phyloP scores from a whole-genome alignment of 1,140 invertebrate species.

The Drosophila athabasca region DNA sequence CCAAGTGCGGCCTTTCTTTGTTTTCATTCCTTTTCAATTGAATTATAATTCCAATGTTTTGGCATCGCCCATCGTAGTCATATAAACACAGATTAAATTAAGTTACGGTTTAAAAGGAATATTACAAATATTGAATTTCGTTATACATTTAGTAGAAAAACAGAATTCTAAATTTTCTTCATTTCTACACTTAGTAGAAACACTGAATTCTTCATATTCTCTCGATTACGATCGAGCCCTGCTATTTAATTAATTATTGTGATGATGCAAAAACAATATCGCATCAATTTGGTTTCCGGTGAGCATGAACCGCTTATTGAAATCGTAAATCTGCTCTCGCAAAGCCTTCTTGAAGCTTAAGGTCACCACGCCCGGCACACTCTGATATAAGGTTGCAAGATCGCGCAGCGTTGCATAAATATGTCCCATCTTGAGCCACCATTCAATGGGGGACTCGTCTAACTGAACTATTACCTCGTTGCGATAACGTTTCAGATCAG shows the following conservation, averaged over 20 bases:
- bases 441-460: constrained; percentile 75
- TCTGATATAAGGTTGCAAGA: constrained; percentile 68
- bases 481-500: constrained; percentile 75
- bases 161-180: background rate
- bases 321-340: constrained; percentile 74
- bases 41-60: background rate
- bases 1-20: constrained; percentile 1
- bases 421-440: constrained; percentile 76
- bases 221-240: too few species aligned
- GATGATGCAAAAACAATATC: constrained; percentile 74
- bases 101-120: constrained; percentile 21
- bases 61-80: constrained; percentile 24
- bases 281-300: constrained; percentile 75
- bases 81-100: constrained; percentile 26
- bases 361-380: constrained; percentile 77
- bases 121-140: background rate
- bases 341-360: constrained; percentile 73
- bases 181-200: constrained; percentile 10
- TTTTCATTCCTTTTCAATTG: constrained; percentile 8
- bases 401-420: constrained; percentile 74
- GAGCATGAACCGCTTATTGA: constrained; percentile 73
- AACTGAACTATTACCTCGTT: constrained; percentile 73
- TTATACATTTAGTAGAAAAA: constrained; percentile 22
- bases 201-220: constrained; percentile 5
- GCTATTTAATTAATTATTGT: constrained; percentile 37